Conservation (phyloP, 1,140 invertebrate species). For the Uloborus diversus region DNA sequence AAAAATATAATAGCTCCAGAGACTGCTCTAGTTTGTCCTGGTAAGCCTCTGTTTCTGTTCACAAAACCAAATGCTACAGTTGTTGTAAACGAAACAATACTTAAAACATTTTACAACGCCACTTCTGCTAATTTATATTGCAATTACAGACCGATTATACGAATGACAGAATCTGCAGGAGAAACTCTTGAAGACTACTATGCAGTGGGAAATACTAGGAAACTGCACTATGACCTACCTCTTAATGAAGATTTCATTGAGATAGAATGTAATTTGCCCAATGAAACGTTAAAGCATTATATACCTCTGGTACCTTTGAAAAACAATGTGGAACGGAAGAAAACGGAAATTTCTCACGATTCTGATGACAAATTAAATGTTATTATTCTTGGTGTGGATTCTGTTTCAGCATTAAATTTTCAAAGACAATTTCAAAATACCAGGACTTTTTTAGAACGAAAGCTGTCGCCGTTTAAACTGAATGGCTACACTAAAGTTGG, state of each 20-base stretch:
- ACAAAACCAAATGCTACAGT: background rate
- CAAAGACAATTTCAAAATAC: slow-evolving; percentile 61
- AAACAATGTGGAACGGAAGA: slow-evolving; percentile 16
- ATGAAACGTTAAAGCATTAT: slow-evolving; percentile 30
- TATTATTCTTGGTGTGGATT: slow-evolving; percentile 61
- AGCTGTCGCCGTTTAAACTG: slow-evolving; percentile 55
- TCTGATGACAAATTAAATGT: slow-evolving; percentile 44
- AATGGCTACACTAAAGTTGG: slow-evolving; percentile 64
- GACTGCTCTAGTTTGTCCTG: slow-evolving; percentile 71
- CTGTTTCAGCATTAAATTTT: slow-evolving; percentile 61
- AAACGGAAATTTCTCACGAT: background rate
- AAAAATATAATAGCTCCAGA: slow-evolving; percentile 70
- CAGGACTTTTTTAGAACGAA: slow-evolving; percentile 44
- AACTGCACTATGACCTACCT: slow-evolving; percentile 10
- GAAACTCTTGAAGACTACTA: slow-evolving; percentile 26
- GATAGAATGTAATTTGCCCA: slow-evolving; percentile 5
- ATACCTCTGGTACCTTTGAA: slow-evolving; percentile 44
- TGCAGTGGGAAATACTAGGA: background rate
- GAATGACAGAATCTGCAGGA: background rate
- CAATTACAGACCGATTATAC: slow-evolving; percentile 1
- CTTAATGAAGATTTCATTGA: slow-evolving; percentile 25
- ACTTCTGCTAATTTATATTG: background rate
- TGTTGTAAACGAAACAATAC: slow-evolving; percentile 7
- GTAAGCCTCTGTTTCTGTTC: slow-evolving; percentile 64
- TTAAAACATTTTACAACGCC: background rate